Conservation (phyloP, 2,888 invertebrate species). For the Keiferia lycopersicella region DNA sequence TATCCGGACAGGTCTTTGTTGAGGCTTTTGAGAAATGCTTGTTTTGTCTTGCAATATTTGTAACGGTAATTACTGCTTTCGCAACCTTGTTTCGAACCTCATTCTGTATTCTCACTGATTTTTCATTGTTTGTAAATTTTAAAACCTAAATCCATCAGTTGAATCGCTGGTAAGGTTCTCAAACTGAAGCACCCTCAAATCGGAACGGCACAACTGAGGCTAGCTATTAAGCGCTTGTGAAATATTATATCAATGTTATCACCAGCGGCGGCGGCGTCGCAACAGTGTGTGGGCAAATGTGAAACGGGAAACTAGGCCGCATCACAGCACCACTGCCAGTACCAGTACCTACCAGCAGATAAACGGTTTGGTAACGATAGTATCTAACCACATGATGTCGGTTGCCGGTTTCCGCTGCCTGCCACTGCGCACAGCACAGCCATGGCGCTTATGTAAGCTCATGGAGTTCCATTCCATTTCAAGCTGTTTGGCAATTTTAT, state of each 20-base stretch:
- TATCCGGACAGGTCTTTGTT: not conserved
- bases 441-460: not conserved
- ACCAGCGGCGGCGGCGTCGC: not conserved
- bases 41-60: slow-evolving; percentile 3
- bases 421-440: not conserved
- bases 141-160: not conserved
- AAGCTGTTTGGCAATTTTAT: not conserved
- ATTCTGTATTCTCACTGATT: not conserved
- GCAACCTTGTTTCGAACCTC: not conserved
- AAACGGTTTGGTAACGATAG: slow-evolving; percentile 6
- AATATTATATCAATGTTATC: slow-evolving; percentile 2
- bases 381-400: slow-evolving; percentile 9
- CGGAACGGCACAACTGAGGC: not conserved
- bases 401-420: not conserved
- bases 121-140: slow-evolving; percentile 1
- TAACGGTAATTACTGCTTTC: slow-evolving; percentile 3
- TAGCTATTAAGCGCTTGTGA: not conserved
- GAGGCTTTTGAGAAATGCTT: not conserved
- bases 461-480: not conserved
- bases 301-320: slow-evolving; percentile 9
- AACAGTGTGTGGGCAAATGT: not conserved
- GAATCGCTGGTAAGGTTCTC: not conserved
- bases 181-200: not conserved
- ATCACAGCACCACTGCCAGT: not conserved
- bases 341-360: not conserved